Percentiles rank a stretch among this genome's conserved stretches.
These are phyloP conservation scores for Oplegnathus fasciatus DNA, from an alignment of 2,113 vertebrate genomes.

Conservation along the genomic window DNA sequence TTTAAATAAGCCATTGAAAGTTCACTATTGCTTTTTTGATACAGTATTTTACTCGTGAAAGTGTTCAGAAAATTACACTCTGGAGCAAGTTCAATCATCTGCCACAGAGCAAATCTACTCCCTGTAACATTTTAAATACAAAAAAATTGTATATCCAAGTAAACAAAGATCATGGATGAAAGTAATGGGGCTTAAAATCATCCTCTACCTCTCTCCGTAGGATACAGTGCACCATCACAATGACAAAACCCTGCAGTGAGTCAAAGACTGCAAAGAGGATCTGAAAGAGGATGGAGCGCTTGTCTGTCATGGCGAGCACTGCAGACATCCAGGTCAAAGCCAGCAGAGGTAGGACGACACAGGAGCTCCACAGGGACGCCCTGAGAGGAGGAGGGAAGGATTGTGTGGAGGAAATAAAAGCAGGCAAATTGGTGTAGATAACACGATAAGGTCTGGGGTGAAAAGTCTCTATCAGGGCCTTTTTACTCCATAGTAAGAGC, in stretches of 20 bases:
- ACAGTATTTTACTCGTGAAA: neutral
- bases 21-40: neutral
- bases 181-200: neutral
- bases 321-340: slow-evolving; percentile 99
- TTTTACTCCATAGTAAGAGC: neutral
- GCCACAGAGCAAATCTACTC: slow-evolving; percentile 8
- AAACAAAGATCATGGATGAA: neutral
- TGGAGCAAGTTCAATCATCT: neutral
- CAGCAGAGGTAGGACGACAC: slow-evolving; percentile 96
- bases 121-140: neutral
- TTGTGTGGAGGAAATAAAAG: slow-evolving; percentile 25
- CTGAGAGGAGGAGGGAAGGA: slow-evolving; percentile 80
- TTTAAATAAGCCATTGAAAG: neutral
- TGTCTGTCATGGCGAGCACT: slow-evolving; percentile 99
- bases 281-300: slow-evolving; percentile 98
- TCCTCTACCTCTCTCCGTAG: slow-evolving; percentile 93
- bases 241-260: slow-evolving; percentile 99
- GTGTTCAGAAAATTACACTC: too few relatives aligned
- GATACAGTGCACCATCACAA: slow-evolving; percentile 99
- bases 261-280: slow-evolving; percentile 99
- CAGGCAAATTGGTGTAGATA: neutral
- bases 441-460: slow-evolving; percentile 19
- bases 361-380: slow-evolving; percentile 99
- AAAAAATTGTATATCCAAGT: neutral
- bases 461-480: slow-evolving; percentile 11